Percentiles rank a stretch among this genome's conserved stretches.
These are phyloP conservation scores for Sclerodermus sp. DNA, from an alignment of 2,888 invertebrate genomes.

Conservation along the genomic window DNA sequence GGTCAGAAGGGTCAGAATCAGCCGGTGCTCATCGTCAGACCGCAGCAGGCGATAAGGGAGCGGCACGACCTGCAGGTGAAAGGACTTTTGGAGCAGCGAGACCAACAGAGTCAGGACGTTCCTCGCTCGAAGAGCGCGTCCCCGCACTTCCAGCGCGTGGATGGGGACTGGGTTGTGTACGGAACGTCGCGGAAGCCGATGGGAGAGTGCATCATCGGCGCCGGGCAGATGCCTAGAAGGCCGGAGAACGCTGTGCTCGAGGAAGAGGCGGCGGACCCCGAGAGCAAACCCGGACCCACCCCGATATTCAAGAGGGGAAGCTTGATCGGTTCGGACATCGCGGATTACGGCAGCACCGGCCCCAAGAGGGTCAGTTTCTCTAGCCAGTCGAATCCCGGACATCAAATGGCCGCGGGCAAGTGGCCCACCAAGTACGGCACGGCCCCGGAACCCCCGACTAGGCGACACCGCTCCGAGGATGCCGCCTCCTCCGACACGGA, in stretches of 20 bases:
- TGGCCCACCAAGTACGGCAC: slow-evolving; percentile 61
- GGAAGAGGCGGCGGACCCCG: slow-evolving; percentile 12
- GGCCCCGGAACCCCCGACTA: slow-evolving; percentile 50
- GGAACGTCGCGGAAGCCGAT: no score
- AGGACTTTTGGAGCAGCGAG: not conserved
- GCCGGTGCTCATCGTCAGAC: slow-evolving; percentile 47
- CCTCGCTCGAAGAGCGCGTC: slow-evolving; percentile 59
- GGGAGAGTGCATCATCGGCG: no score
- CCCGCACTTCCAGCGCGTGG: slow-evolving; percentile 53
- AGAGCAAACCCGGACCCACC: slow-evolving; percentile 26
- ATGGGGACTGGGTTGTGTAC: slow-evolving; percentile 51
- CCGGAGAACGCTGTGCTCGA: no score
- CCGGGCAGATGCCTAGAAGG: no score
- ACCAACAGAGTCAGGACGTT: slow-evolving; percentile 8
- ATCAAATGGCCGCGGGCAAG: slow-evolving; percentile 33
- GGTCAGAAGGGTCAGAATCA: slow-evolving; percentile 47
- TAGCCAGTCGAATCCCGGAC: slow-evolving; percentile 38
- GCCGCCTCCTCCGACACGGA: slow-evolving; percentile 27
- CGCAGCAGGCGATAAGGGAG: slow-evolving; percentile 45
- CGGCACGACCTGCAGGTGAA: slow-evolving; percentile 19
- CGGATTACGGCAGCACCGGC: slow-evolving; percentile 51
- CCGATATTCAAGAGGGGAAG: slow-evolving; percentile 63
- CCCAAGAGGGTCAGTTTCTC: slow-evolving; percentile 62
- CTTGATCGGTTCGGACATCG: slow-evolving; percentile 47
- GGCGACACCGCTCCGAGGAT: slow-evolving; percentile 40